Percentiles rank a stretch among this genome's conserved stretches.
phyloP scores from a whole-genome alignment of 1,140 invertebrate species.

The Drosophila nasuta region DNA sequence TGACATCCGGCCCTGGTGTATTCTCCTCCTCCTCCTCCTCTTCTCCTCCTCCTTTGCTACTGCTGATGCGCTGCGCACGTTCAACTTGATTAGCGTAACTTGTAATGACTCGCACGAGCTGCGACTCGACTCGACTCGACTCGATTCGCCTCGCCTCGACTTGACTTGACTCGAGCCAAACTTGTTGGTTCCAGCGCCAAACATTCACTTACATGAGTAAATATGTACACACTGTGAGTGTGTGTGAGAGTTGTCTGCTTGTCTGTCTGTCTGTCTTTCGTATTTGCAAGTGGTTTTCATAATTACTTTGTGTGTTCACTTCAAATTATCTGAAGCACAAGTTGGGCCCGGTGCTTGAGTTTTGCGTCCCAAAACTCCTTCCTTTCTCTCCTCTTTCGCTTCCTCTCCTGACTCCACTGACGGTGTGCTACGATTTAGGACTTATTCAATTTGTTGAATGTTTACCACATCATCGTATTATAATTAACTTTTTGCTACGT shows the following conservation, averaged over 20 bases:
- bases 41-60: not conserved
- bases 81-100: constrained; percentile 82
- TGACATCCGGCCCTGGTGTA: constrained; percentile 45
- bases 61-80: constrained; percentile 52
- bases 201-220: constrained; percentile 67
- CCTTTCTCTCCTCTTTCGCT: not conserved
- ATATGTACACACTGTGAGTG: constrained; percentile 34
- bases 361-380: constrained; percentile 16
- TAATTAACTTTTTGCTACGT: constrained; percentile 35
- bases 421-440: constrained; percentile 23
- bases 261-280: constrained; percentile 31
- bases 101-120: constrained; percentile 77
- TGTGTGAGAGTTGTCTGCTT: constrained; percentile 3
- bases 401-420: not conserved
- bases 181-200: constrained; percentile 50
- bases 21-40: constrained; percentile 20
- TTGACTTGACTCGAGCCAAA: constrained; percentile 31
- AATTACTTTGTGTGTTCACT: constrained; percentile 76
- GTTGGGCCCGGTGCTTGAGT: constrained; percentile 35
- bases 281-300: constrained; percentile 75
- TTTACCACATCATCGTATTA: constrained; percentile 42
- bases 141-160: not conserved
- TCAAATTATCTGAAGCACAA: constrained; percentile 53
- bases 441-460: constrained; percentile 52
- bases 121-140: constrained; percentile 22